Base-by-base conservation (phyloP, 2,797 vertebrate genomes). In the Brachyalestes nurse region DNA sequence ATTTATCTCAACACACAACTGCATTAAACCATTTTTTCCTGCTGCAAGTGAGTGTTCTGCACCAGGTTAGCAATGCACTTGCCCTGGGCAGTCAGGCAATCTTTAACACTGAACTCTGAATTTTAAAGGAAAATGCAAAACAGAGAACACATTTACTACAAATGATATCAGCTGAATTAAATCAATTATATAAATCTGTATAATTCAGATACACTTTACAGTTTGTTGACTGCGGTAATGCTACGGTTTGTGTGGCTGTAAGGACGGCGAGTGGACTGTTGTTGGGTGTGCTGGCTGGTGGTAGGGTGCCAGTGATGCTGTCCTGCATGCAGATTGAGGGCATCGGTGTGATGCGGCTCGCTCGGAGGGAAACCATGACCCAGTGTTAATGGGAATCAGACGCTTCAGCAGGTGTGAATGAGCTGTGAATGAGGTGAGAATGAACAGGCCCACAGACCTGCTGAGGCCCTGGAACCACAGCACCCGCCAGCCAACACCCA, bases 341-440 rank as follows among this genome's bases (percentile, higher is more conserved):
- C 55, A 42, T 78, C 53, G 8, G 64, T 78, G 75, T 74, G 57
- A 73, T 5, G 49, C 9, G 64, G 65, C 65, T 69, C 79, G 86
- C 79, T 87, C 85, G 51, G 74, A 53, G 85, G 87, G 77, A 85
- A 87, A 87, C 86, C 89, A 81, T 88, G 91, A 94, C 92, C 93
- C 90, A 87, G 90, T 88, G 90, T 91, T 93, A 94, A 93, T 93
- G 67, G 91, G 88, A 92, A 91, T 90, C 91, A 91, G 90, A 91
- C 84, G 87, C 86, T 91, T 88, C 85, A 47, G 81, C 82, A 92
- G 89, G 93, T 74, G 94, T 70, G 88, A 94, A 94, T 93, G 91
- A 93, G 93, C 91, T 95, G 93, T 93, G 92, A 95, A 95, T 95
- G 90, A 94, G 90, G 87, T 95, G 93, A 93, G 92, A 95, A 95